phyloP scores from a whole-genome alignment of 2,797 vertebrate species.

The Arvicola amphibius region DNA sequence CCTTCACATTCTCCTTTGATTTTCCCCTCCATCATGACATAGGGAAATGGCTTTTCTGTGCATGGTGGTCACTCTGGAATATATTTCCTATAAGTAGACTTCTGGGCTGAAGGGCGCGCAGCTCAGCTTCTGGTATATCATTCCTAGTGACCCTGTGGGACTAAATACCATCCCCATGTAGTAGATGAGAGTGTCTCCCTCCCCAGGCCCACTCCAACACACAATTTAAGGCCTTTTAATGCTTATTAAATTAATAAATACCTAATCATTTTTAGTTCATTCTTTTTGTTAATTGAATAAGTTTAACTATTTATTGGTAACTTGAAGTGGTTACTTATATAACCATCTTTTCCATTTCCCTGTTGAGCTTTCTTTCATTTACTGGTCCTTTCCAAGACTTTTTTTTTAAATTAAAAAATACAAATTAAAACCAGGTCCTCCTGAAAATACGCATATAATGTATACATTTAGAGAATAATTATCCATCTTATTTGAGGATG shows the following conservation, averaged over 20 bases:
- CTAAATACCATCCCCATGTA: neutral
- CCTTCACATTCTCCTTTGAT: neutral
- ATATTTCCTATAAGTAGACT: neutral
- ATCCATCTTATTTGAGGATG: neutral
- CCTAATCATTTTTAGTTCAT: neutral
- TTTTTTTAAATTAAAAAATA: neutral
- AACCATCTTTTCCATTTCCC: neutral
- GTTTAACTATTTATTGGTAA: slow-evolving; percentile 34
- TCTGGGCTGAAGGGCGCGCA: neutral
- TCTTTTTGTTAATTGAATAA: slow-evolving; percentile 3
- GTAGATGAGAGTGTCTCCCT: neutral
- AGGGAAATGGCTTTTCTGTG: neutral
- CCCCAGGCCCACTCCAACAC: neutral
- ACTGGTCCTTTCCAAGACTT: neutral
- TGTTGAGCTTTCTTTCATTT: neutral
- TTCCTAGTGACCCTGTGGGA: neutral
- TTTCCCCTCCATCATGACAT: neutral
- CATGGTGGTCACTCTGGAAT: neutral
- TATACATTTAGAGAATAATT: neutral
- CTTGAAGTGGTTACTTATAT: neutral
- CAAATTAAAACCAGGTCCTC: neutral
- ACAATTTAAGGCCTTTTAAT: neutral
- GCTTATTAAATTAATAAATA: neutral
- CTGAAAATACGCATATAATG: neutral
- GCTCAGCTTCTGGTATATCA: neutral